These are phyloP conservation scores for Zaprionus gabonicus DNA, from an alignment of 1,140 invertebrate genomes.

Conservation along the genomic window DNA sequence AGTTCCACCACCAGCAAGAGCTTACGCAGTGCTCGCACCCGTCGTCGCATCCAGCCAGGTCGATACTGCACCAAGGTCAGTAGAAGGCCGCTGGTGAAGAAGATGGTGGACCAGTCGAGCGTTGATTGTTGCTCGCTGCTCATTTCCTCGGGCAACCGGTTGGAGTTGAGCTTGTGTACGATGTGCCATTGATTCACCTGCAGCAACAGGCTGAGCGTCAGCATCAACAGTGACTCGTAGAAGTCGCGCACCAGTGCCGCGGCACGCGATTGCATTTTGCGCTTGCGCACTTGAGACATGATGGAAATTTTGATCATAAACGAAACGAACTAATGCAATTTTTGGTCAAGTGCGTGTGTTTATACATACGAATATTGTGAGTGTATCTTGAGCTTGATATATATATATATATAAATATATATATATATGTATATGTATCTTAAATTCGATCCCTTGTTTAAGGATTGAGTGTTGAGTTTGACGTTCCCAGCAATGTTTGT, in stretches of 20 bases:
- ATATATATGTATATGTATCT: no score
- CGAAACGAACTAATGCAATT: background rate
- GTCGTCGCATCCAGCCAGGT: slow-evolving; percentile 15
- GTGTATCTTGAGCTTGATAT: no score
- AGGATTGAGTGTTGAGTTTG: no score
- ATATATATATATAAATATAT: no score
- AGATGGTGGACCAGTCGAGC: slow-evolving; percentile 27
- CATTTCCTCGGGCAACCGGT: slow-evolving; percentile 18
- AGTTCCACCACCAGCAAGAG: slow-evolving; percentile 26
- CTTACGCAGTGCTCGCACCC: background rate
- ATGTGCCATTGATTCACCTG: slow-evolving; percentile 40
- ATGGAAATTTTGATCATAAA: slow-evolving; percentile 6
- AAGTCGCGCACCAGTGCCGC: slow-evolving; percentile 28
- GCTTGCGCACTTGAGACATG: slow-evolving; percentile 13
- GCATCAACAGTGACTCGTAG: slow-evolving; percentile 33
- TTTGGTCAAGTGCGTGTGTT: background rate
- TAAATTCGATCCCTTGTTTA: no score
- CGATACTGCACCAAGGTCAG: slow-evolving; percentile 27
- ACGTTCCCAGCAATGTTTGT: no score
- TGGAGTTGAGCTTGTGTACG: background rate
- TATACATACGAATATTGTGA: no score
- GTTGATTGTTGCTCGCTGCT: background rate
- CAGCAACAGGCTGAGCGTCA: slow-evolving; percentile 21
- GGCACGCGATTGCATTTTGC: slow-evolving; percentile 10
- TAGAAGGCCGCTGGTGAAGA: slow-evolving; percentile 36